phyloP scores from a whole-genome alignment of 2,797 vertebrate genomes.

The Pipistrellus nathusii region DNA sequence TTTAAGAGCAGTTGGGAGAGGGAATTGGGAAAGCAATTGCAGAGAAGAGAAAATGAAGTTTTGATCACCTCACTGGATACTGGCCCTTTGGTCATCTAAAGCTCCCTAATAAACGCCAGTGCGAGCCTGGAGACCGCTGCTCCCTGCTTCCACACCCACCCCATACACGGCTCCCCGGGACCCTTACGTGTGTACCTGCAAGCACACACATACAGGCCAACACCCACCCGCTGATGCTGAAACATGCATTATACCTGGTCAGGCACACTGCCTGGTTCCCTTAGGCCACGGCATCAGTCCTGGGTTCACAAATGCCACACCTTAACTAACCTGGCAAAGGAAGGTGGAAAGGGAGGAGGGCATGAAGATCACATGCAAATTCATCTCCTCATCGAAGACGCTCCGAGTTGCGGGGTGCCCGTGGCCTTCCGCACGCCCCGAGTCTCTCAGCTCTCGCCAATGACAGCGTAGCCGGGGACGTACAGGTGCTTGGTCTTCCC shows the following conservation, averaged over 20 bases:
- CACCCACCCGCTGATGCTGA: neutral
- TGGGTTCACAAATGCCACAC: neutral
- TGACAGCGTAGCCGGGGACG: neutral
- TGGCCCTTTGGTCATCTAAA: neutral
- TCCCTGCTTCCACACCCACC: neutral
- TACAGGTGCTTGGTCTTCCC: neutral
- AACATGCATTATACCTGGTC: neutral
- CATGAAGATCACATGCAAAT: neutral
- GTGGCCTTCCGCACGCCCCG: accelerated
- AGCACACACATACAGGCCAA: neutral
- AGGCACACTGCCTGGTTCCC: neutral
- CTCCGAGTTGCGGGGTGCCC: neutral
- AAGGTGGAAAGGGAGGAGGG: neutral
- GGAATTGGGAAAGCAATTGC: neutral
- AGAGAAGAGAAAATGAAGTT: constrained; percentile 52
- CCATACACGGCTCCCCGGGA: neutral
- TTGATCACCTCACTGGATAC: constrained; percentile 7
- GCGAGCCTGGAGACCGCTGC: neutral
- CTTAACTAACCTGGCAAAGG: neutral
- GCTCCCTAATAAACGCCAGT: neutral
- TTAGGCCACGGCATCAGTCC: neutral
- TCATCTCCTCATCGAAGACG: neutral
- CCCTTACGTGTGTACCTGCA: neutral
- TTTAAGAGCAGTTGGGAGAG: constrained; percentile 33
- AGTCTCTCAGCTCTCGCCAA: neutral